Base-by-base conservation (phyloP, 2,113 vertebrate species). In the Chaetura pelagica region DNA sequence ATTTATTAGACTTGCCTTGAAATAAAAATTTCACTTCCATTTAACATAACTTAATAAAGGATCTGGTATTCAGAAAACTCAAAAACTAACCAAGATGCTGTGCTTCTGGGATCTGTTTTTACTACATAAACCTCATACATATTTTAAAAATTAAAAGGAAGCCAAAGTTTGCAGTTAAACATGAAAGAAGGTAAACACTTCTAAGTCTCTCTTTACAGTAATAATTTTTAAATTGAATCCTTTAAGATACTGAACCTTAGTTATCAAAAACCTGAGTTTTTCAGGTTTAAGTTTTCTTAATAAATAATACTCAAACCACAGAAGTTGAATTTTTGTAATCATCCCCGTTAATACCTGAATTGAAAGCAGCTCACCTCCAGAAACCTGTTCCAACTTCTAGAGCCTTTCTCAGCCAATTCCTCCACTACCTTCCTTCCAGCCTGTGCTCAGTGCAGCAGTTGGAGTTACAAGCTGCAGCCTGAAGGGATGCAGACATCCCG, bases 301-400 rank as follows among this genome's bases (percentile, higher is more conserved):
- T 40, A 22, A 34, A 15, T 4, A 68, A 66, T 1, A 5, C 34
- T 22, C 24, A 7, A 20, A 7, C 7, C 26, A n/a, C 51, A 83
- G 5, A 23, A 57, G 59, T 0, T 4, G 35, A 40, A 18, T 6
- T 58, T 62, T 16, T 52, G 22, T 32, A 7, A 6, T 4, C 21
- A 42, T 1, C 64, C 68, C 46, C 46, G 8, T 9, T 13, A 14
- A 15, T 18, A 29, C 0, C 27, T 8, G 58, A 57, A 79, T 30
- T 58, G 67, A 42, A 22, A 89, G 62, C 29, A 86, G 84, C 40
- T n/a, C 96, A 98, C 97, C 96, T 95, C 69, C 52, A 81, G 20
- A 90, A 71, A 22, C 32, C 78, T 40, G 68, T 4, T 58, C 49
- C 32, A 16, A 32, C 34, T 46, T 62, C 40, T 11, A 2, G 59